Evolutionary conservation across 1,140 invertebrate species (phyloP).

Genomic region (Brachionus rubens): DNA sequence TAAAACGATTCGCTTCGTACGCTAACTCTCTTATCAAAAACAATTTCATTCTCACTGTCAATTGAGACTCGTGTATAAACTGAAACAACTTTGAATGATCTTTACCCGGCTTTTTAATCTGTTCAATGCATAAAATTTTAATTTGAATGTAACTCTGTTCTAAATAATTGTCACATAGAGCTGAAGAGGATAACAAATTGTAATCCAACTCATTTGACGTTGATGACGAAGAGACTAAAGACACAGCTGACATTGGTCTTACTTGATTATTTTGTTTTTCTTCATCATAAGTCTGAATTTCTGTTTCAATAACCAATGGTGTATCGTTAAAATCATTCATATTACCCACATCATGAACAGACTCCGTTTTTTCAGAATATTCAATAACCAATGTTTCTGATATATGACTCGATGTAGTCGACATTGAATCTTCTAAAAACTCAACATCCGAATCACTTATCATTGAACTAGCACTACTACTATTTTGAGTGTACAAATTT

Average conservation of each 20-base stretch:
- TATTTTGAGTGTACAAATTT: slow-evolving; percentile 28
- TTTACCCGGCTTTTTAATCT: slow-evolving; percentile 42
- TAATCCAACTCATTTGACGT: slow-evolving; percentile 9
- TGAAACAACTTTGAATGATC: slow-evolving; percentile 39
- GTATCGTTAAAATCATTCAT: slow-evolving; percentile 31
- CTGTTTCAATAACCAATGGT: background rate
- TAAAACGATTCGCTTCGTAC: slow-evolving; percentile 38
- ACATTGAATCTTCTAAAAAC: slow-evolving; percentile 24
- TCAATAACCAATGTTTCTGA: background rate
- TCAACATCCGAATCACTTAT: slow-evolving; percentile 36
- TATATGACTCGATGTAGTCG: background rate
- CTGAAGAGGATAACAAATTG: background rate
- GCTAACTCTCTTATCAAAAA: slow-evolving; percentile 32
- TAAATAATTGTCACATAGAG: slow-evolving; percentile 37
- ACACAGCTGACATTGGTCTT: background rate
- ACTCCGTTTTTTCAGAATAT: background rate
- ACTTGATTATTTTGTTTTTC: background rate
- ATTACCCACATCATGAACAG: background rate
- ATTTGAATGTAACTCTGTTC: slow-evolving; percentile 38
- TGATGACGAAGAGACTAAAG: slow-evolving; percentile 2
- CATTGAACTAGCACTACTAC: slow-evolving; percentile 32
- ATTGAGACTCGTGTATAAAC: slow-evolving; percentile 22
- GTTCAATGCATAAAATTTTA: slow-evolving; percentile 45
- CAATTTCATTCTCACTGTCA: slow-evolving; percentile 26
- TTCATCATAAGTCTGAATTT: background rate